Evolutionary conservation across 2,888 invertebrate species (phyloP), one percentile per base, ranked within the genome.

Genomic region (Molorchus minor): DNA sequence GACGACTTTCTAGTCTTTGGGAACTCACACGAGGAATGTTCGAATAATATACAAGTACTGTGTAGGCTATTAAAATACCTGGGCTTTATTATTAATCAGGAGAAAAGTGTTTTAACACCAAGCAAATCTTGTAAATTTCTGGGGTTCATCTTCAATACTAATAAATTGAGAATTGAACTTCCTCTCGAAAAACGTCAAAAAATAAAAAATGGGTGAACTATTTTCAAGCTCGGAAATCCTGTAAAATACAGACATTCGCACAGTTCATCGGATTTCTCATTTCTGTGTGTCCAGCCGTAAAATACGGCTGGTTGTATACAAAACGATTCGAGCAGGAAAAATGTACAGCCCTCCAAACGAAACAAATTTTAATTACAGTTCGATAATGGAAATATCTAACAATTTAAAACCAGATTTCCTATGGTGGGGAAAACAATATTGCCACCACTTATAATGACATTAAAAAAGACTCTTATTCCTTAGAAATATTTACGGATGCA

Each of bases 221-320:
- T 5, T 51, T 49, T 17, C 36, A 21, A n/a, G 46, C 2, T 16
- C 7, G 20, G n/a, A n/a, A 10, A 13, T 13, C 2, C 4, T 65
- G 62, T 51, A 63, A 55, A 56, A 72, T 71, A 21, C 8, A 47
- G 41, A 38, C 62, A 16, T 61, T 68, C 54, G 67, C 68, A 68
- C 63, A 13, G 19, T 41, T 49, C 5, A 1, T 56, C 30, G 56
- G 35, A 1, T 1, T 47, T 5, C 15, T 56, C n/a, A 55, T 46
- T 3, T 40, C 25, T 17, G 13, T 36, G n/a, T 57, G 47, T 45
- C 47, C 62, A 19, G 69, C n/a, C n/a, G n/a, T n/a, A n/a, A n/a
- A n/a, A n/a, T n/a, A n/a, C n/a, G n/a, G n/a, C n/a, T n/a, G n/a
- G 69, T 1, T 52, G 8, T n/a, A 61, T 53, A 56, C 36, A 7